Conservation (phyloP, 2,888 invertebrate species). For the Nomada lathburiana region DNA sequence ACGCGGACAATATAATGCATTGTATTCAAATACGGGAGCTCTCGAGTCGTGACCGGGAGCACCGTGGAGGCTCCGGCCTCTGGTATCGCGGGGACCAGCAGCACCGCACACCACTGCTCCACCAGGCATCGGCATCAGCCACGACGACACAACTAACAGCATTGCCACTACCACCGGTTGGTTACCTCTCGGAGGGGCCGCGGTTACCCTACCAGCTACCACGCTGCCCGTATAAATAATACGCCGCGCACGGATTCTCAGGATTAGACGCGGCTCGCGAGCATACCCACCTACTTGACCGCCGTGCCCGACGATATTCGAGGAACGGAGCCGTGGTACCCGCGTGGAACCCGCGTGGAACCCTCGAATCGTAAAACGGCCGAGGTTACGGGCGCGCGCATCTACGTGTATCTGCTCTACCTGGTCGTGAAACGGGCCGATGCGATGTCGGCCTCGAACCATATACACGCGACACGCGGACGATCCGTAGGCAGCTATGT, state of each 20-base stretch:
- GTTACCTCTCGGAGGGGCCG: constrained; percentile 37
- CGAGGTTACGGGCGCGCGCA: constrained; percentile 39
- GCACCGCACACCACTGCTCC: constrained; percentile 34
- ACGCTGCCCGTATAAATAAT: constrained; percentile 80
- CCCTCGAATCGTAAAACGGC: constrained; percentile 59
- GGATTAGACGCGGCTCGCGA: constrained; percentile 73
- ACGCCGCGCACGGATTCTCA: constrained; percentile 73
- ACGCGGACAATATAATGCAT: constrained; percentile 85
- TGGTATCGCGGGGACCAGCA: constrained; percentile 65
- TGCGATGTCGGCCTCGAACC: constrained; percentile 31
- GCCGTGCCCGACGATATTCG: constrained; percentile 7
- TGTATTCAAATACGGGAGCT: constrained; percentile 84
- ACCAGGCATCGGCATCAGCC: constrained; percentile 31
- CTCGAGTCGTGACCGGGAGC: constrained; percentile 84
- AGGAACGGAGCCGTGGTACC: constrained; percentile 12
- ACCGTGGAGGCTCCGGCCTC: constrained; percentile 64
- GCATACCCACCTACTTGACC: constrained; percentile 7
- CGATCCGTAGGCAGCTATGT: constrained; percentile 61
- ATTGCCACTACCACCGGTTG: constrained; percentile 27
- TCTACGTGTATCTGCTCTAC: constrained; percentile 9
- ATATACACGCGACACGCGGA: constrained; percentile 64
- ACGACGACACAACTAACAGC: constrained; percentile 46
- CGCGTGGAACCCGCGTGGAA: constrained; percentile 1
- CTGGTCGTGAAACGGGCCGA: constrained; percentile 33
- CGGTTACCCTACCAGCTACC: constrained; percentile 52